These are phyloP conservation scores for Drosophila pachea DNA, from an alignment of 1,140 invertebrate genomes.

Conservation along the genomic window DNA sequence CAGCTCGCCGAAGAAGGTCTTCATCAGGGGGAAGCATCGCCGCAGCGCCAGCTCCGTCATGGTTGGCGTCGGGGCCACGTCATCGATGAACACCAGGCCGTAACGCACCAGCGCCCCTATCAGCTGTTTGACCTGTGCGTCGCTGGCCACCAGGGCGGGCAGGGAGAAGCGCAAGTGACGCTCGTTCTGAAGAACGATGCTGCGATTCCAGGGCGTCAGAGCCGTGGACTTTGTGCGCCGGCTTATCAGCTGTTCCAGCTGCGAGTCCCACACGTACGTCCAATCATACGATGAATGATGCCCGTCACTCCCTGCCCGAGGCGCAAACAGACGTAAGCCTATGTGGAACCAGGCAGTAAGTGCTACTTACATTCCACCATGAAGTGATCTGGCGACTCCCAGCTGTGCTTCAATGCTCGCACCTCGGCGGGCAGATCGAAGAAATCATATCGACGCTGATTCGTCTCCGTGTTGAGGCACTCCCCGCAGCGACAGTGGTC, in stretches of 20 bases:
- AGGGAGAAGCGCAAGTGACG: conserved; percentile 48
- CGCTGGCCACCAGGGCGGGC: conserved; percentile 40
- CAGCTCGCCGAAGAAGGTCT: conserved; percentile 84
- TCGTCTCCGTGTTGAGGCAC: conserved; percentile 66
- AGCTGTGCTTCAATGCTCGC: conserved; percentile 12
- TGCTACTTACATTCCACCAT: conserved; percentile 45
- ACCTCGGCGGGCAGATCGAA: conserved; percentile 63
- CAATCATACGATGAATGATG: conserved; percentile 64
- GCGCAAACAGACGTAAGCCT: not conserved
- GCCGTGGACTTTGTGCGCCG: conserved; percentile 42
- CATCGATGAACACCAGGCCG: conserved; percentile 73
- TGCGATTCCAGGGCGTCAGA: conserved; percentile 61
- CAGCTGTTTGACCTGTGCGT: conserved; percentile 46
- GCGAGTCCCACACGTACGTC: conserved; percentile 54
- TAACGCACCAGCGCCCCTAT: conserved; percentile 61
- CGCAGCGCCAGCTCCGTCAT: conserved; percentile 75
- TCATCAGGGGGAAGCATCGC: conserved; percentile 80
- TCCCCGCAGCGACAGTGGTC: conserved; percentile 71
- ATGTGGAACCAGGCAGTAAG: no score
- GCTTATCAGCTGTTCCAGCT: conserved; percentile 55
- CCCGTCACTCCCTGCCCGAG: conserved; percentile 62
- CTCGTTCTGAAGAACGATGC: conserved; percentile 57
- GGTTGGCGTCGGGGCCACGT: conserved; percentile 61
- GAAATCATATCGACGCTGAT: conserved; percentile 69
- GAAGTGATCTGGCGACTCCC: conserved; percentile 10